Base-by-base conservation (phyloP, 2,797 vertebrate genomes). In the Telmatherina bonti region DNA sequence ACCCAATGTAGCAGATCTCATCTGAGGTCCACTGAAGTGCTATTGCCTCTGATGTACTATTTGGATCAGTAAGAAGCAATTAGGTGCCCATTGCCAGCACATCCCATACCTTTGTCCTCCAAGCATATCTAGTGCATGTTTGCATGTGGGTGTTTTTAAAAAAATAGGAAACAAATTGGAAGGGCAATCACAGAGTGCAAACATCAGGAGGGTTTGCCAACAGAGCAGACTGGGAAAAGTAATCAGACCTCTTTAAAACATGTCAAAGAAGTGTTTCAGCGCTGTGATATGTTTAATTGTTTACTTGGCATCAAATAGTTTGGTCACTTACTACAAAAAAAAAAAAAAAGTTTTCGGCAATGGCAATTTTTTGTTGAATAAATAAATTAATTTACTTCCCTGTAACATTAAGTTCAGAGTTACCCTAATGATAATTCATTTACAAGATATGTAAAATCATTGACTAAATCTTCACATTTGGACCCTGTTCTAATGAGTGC, bases 61-160 rank as follows among this genome's bases (percentile, higher is more conserved):
- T 95, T 94, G 91, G 93, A 95, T 93, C 93, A 94, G 92, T 94
- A 91, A 94, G 92, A 93, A 91, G 92, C 92, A 94, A 95, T 95
- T 94, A 94, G 85, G 89, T 90, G 91, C 82, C 89, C 85, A 89
- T 90, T 89, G 89, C 87, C 88, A 85, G 88, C 79, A 91, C 88
- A 87, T 88, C 87, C 74, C 74, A 51, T 80, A 83, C 81, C 67
- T 83, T 88, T 84, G 83, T 85, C 76, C 67, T 79, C 83, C 72
- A 76, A 70, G 76, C 70, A 62, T 62, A 78, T 66, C 43, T 64
- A 68, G 24, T 52, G 63, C 62, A 77, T 81, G 61, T 68, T 47
- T 77, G 38, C 26, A 26, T 52, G 45, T 51, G 69, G 74, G 79
- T n/a, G 64, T 79, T 54, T 35, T 80, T 67, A 62, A 72, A 72